Percentiles rank a stretch among this genome's conserved stretches.
These are phyloP conservation scores for Microctenopoma stevenorrisi DNA, from an alignment of 2,797 vertebrate genomes.

Conservation along the genomic window DNA sequence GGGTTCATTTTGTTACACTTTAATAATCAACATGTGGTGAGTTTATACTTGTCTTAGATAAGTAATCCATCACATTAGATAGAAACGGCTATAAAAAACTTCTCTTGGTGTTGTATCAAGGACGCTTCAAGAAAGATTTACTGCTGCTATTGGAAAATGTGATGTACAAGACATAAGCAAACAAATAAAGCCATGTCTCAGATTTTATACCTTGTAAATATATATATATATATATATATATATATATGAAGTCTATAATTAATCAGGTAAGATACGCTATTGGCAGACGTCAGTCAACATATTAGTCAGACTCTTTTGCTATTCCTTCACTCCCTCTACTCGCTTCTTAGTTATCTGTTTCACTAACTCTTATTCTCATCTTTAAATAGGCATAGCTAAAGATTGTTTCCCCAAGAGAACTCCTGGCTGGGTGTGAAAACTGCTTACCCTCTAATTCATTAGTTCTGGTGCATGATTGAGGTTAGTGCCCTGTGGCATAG, in stretches of 20 bases:
- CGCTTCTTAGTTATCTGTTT: constrained; percentile 20
- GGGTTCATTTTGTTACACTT: not conserved
- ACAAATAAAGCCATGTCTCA: not conserved
- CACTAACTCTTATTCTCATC: constrained; percentile 46
- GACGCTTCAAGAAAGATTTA: not conserved
- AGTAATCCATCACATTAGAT: constrained; percentile 35
- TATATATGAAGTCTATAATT: not conserved
- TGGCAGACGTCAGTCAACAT: not conserved
- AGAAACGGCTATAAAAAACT: constrained; percentile 24
- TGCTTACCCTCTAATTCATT: constrained; percentile 79
- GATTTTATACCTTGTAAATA: no score
- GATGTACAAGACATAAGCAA: not conserved
- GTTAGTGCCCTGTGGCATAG: constrained; percentile 69
- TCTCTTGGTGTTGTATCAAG: constrained; percentile 34
- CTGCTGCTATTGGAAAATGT: not conserved
- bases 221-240: no score
- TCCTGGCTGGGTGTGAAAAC: constrained; percentile 70
- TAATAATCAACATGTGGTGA: constrained; percentile 8
- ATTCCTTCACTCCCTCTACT: not conserved
- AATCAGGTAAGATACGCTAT: constrained; percentile 3
- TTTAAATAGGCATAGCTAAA: constrained; percentile 81
- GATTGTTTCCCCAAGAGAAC: constrained; percentile 71
- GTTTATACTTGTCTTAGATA: not conserved
- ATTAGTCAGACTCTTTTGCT: constrained; percentile 4
- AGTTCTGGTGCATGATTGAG: constrained; percentile 76